Conservation (phyloP, 1,140 invertebrate species). For the Drosophila subpulchrella region DNA sequence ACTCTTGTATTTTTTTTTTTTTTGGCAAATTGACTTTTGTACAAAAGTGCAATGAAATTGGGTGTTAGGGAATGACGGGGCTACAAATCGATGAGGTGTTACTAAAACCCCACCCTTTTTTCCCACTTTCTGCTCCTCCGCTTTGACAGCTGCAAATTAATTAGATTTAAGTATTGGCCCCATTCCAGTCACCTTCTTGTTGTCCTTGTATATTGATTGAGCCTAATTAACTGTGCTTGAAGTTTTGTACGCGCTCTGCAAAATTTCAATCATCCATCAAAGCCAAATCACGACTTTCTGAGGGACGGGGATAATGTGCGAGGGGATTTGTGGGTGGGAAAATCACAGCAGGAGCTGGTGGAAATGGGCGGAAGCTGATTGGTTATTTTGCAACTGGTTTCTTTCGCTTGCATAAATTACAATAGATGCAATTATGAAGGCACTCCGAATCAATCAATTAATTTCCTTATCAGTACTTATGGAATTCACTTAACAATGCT, state of each 20-base stretch:
- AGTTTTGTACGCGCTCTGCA: slow-evolving; percentile 67
- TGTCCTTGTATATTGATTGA: slow-evolving; percentile 66
- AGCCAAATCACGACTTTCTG: slow-evolving; percentile 45
- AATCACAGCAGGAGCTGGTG: not conserved
- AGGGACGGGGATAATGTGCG: not conserved
- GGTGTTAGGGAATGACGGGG: slow-evolving; percentile 46
- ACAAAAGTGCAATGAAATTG: slow-evolving; percentile 33
- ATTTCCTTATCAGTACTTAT: slow-evolving; percentile 61
- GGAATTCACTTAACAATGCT: slow-evolving; percentile 18
- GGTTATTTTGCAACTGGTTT: slow-evolving; percentile 32
- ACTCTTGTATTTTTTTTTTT: slow-evolving; percentile 26
- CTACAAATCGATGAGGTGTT: slow-evolving; percentile 78
- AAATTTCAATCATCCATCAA: slow-evolving; percentile 81
- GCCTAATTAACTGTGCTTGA: slow-evolving; percentile 82
- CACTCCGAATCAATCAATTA: slow-evolving; percentile 72
- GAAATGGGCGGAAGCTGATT: slow-evolving; percentile 9
- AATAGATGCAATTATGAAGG: slow-evolving; percentile 71
- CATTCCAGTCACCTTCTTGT: slow-evolving; percentile 31
- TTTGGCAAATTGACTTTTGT: slow-evolving; percentile 73
- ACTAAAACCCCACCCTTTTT: slow-evolving; percentile 23
- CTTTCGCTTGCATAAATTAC: slow-evolving; percentile 47
- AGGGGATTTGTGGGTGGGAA: not conserved
- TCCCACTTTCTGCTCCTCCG: slow-evolving; percentile 21
- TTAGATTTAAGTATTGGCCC: slow-evolving; percentile 79
- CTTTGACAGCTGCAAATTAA: slow-evolving; percentile 82